Base-by-base conservation (phyloP, 2,113 vertebrate genomes). In the Sorex fumeus region DNA sequence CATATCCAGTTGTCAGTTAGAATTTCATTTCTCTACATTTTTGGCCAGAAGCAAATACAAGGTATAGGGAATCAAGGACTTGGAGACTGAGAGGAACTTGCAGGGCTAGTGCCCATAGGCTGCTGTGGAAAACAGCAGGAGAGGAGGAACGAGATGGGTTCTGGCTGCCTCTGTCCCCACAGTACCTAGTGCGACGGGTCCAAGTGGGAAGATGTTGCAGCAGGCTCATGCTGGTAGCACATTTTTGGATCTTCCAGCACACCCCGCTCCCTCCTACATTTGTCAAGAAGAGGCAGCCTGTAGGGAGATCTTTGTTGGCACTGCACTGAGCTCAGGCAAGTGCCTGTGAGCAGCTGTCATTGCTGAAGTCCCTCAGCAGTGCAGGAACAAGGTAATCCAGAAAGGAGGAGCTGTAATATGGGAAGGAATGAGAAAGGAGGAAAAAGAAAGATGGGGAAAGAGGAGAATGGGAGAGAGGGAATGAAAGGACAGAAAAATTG, bases 1-100 rank as follows among this genome's bases (percentile, higher is more conserved):
- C 4, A 3, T 53, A 79, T 93, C 47, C 64, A 4, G 43, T 69
- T 95, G 91, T 28, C 50, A 91, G 50, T 91, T 87, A 78, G 64
- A 67, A 30, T 79, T 50, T 87, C 16, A 8, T 87, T 82, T 1
- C 19, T 70, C 43, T 69, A 9, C 1, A 3, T 91, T 64, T 88
- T 81, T 91, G 21, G 13, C 50, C 11, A n/a, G n/a, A 90, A 91
- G 64, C 10, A 78, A 32, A 10, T 11, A 2, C 18, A 89, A 78
- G 45, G 40, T 16, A 18, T 70, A 75, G 28, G 3, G 18, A 12
- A 84, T 30, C 11, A 8, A 10, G 28, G 32, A 11, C 36, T 78
- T 77, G 66, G 45, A 25, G 11, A 3, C 43, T 50, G 28, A 86
- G 47, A 43, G 57, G 47, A 19, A 7, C 34, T 43, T 69, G 21